Evolutionary conservation across 2,888 invertebrate genomes (phyloP).

Genomic region (Carterocephalus palaemon): DNA sequence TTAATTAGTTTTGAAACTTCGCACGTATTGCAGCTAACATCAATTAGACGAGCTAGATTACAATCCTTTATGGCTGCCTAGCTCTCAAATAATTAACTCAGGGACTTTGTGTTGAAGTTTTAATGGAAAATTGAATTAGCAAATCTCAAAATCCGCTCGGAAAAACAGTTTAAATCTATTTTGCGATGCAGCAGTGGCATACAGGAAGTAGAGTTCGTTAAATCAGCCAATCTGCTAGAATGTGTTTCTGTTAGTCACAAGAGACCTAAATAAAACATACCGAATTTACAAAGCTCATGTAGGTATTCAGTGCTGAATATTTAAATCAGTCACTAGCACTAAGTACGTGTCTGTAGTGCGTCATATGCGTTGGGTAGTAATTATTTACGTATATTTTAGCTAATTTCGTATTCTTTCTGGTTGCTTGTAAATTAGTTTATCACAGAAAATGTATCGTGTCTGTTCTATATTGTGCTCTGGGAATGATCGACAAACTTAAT

Average conservation of each 20-base stretch:
- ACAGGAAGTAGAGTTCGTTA: background rate
- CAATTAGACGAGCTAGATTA: slow-evolving; percentile 9
- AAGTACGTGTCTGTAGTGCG: too few species aligned
- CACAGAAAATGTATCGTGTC: too few species aligned
- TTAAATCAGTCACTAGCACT: background rate
- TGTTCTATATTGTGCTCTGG: too few species aligned
- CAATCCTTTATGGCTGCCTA: background rate
- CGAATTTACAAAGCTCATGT: background rate
- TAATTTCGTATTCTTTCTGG: too few species aligned
- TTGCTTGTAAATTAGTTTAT: too few species aligned
- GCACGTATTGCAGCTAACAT: slow-evolving; percentile 14
- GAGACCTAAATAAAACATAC: background rate
- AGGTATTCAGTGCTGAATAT: too few species aligned
- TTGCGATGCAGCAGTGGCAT: background rate
- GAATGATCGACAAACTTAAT: too few species aligned
- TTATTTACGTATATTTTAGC: too few species aligned
- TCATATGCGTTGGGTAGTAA: too few species aligned
- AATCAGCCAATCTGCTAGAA: slow-evolving; percentile 1
- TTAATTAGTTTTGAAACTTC: slow-evolving; percentile 15
- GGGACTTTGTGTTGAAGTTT: background rate
- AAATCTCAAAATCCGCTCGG: slow-evolving; percentile 2
- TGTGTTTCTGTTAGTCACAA: background rate
- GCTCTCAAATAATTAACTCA: slow-evolving; percentile 4
- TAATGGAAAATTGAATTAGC: background rate
- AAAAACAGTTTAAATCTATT: slow-evolving; percentile 6